These are phyloP conservation scores for Phacellophora camtschatica DNA, from an alignment of 30 jellyfish, hydroid and myxozoan genomes.

Conservation along the genomic window DNA sequence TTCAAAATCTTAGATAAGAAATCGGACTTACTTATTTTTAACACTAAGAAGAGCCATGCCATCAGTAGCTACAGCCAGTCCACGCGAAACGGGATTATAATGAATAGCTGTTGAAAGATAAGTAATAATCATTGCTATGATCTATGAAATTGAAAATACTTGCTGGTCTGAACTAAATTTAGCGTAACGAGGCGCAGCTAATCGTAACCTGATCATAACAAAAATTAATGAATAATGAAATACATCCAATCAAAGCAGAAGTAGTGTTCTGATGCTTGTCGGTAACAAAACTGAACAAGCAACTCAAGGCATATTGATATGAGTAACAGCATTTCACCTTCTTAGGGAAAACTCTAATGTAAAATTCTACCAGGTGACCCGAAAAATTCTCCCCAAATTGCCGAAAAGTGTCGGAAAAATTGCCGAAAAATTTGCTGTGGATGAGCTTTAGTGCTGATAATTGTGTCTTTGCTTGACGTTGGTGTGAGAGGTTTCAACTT, in stretches of 20 bases:
- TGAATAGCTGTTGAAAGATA: constrained; percentile 77
- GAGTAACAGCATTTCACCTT: too few relatives aligned
- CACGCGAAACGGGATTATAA: constrained; percentile 96
- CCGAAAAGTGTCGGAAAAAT: too few relatives aligned
- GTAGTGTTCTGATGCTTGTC: not conserved
- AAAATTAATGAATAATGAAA: constrained; percentile 33
- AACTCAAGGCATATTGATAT: too few relatives aligned
- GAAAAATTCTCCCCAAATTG: too few relatives aligned
- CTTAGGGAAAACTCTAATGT: too few relatives aligned
- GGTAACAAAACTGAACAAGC: too few relatives aligned
- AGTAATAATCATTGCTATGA: constrained; percentile 12
- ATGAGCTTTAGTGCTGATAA: too few relatives aligned
- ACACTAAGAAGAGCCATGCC: constrained; percentile 85
- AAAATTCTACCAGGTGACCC: too few relatives aligned
- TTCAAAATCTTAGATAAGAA: constrained; percentile 17
- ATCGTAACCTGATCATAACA: constrained; percentile 43
- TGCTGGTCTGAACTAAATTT: constrained; percentile 21
- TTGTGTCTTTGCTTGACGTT: too few relatives aligned
- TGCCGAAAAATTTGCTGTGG: too few relatives aligned
- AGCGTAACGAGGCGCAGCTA: constrained; percentile 63
- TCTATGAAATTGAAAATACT: constrained; percentile 31
- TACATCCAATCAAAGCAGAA: constrained; percentile 39
- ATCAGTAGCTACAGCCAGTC: constrained; percentile 95
- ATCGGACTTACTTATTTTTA: constrained; percentile 79
- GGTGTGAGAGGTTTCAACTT: too few relatives aligned